Evolutionary conservation across 2,113 vertebrate species (phyloP).

Genomic region (pig (Sus scrofa)): DNA sequence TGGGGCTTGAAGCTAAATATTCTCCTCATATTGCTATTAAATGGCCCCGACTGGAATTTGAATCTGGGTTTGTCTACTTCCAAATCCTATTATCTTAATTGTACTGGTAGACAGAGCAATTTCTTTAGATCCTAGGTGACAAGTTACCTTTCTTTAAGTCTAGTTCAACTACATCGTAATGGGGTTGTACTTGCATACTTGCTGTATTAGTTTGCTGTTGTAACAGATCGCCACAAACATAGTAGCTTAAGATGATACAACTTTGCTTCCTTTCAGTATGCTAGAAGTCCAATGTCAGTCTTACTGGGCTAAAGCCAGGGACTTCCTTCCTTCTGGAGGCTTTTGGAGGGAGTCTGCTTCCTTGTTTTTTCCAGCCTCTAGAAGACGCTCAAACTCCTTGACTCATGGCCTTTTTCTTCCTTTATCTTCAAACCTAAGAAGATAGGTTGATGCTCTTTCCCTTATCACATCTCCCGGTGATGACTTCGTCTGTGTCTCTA

Average conservation of each 20-base stretch:
- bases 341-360: not conserved
- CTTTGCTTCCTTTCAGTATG: not conserved
- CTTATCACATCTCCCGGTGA: not conserved
- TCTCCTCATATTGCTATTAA: not conserved
- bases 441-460: not conserved
- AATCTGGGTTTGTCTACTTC: not conserved
- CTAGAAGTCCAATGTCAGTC: not conserved
- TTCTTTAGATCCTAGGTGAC: not conserved
- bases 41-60: not conserved
- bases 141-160: not conserved
- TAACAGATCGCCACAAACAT: not conserved
- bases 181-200: not conserved
- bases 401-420: not conserved
- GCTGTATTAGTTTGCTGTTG: not conserved
- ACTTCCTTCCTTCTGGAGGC: not conserved
- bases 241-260: not conserved
- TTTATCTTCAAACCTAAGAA: not conserved
- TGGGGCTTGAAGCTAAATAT: not conserved
- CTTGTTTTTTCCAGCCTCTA: not conserved
- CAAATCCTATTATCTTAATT: not conserved
- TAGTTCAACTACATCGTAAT: not conserved
- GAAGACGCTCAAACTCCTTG: not conserved
- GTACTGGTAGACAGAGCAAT: not conserved
- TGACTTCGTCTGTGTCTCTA: not conserved
- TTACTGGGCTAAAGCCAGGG: not conserved